phyloP scores from a whole-genome alignment of 2,113 vertebrate species.

The Gallinago paraguaiae region DNA sequence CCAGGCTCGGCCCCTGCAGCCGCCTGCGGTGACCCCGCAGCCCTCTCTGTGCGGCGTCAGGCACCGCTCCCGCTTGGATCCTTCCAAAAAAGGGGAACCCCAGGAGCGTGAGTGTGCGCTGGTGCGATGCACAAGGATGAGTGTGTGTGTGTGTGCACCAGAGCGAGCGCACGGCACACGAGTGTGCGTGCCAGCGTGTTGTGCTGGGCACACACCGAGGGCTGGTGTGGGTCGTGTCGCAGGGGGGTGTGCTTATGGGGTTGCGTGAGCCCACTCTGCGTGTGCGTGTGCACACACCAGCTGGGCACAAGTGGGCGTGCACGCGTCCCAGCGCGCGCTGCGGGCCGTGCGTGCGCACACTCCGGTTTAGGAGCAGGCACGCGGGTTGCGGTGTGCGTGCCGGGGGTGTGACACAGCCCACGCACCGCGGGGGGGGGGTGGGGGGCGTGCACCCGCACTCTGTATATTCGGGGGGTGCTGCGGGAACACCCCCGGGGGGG shows the following conservation, averaged over 20 bases:
- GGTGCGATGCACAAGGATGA: background rate
- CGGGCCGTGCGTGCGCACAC: accelerated
- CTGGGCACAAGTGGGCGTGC: background rate
- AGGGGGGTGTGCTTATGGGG: background rate
- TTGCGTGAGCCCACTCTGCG: background rate
- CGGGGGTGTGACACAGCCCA: background rate
- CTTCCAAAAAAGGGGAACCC: background rate
- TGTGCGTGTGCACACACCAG: accelerated
- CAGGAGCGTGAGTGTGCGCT: background rate
- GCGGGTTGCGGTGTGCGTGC: background rate
- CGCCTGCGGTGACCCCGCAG: accelerated
- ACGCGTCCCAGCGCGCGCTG: accelerated
- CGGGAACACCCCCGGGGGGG: background rate
- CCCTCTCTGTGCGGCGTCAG: background rate
- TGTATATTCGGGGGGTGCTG: no score
- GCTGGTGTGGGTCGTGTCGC: accelerated
- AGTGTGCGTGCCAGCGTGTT: background rate
- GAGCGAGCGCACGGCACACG: accelerated
- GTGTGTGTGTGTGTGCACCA: background rate
- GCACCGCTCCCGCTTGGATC: accelerated
- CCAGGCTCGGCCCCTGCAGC: background rate
- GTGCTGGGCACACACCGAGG: background rate
- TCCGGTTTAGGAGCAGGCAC: accelerated
- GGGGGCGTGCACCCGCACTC: background rate
- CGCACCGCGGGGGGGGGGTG: background rate